A percentile compares a stretch with the other conserved stretches of the same genome.
Evolutionary conservation across 2,113 vertebrate genomes (phyloP).

Genomic region (Nesogale talazaci): DNA sequence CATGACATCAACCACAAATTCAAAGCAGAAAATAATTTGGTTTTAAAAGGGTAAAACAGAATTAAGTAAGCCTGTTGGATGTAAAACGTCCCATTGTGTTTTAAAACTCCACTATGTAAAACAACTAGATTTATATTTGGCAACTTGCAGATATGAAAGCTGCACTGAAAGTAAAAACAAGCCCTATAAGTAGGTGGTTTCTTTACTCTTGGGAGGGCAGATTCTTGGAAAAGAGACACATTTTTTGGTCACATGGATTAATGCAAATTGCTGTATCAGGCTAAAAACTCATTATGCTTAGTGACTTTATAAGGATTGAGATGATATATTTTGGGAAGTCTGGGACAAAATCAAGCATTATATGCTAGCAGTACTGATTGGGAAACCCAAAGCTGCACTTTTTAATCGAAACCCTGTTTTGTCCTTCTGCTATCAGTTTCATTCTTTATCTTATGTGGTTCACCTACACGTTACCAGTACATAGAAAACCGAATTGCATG

Average conservation of each 20-base stretch:
- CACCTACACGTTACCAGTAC: neutral
- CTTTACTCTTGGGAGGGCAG: conserved; percentile 1
- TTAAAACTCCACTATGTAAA: conserved; percentile 20
- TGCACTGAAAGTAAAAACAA: conserved; percentile 27
- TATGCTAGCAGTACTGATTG: conserved; percentile 46
- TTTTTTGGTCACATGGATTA: conserved; percentile 45
- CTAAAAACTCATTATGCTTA: conserved; percentile 44
- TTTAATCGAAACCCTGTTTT: neutral
- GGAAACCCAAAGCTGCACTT: conserved; percentile 35
- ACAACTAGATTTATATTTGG: conserved; percentile 47
- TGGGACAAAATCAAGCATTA: conserved; percentile 18
- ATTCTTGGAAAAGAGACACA: conserved; percentile 50
- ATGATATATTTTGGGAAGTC: conserved; percentile 11
- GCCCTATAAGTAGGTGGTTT: neutral
- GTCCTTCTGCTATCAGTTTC: neutral
- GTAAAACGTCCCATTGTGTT: neutral
- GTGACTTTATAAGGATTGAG: conserved; percentile 59
- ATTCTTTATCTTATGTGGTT: neutral
- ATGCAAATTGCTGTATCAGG: conserved; percentile 55
- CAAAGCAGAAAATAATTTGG: too few relatives aligned
- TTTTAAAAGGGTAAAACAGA: neutral
- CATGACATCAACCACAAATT: too few relatives aligned
- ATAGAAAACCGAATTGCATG: neutral
- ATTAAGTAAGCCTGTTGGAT: conserved; percentile 8
- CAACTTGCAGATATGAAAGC: conserved; percentile 31